Conservation (phyloP, 2,113 vertebrate genomes). For the Irena cyanogastra region DNA sequence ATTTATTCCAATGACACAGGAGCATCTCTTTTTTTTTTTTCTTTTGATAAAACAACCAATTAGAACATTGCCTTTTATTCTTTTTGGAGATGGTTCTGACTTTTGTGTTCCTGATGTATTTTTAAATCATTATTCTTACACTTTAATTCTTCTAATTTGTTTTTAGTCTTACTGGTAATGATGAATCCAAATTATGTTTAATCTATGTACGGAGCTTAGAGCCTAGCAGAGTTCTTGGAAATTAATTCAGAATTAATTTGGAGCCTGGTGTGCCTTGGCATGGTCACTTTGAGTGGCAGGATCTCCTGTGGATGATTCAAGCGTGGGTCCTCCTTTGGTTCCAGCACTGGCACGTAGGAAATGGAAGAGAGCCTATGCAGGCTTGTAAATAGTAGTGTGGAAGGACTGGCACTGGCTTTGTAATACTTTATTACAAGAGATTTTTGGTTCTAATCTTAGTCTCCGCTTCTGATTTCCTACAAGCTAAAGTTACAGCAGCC, state of each 20-base stretch:
- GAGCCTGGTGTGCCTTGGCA: neutral
- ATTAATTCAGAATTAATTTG: neutral
- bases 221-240: neutral
- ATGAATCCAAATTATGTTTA: neutral
- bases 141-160: neutral
- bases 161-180: neutral
- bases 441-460: neutral
- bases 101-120: neutral
- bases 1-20: neutral
- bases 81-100: neutral
- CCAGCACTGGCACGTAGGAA: neutral
- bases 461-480: neutral
- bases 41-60: neutral
- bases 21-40: neutral
- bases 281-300: neutral
- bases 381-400: neutral
- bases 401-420: neutral
- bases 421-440: neutral
- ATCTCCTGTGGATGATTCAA: neutral
- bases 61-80: neutral
- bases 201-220: neutral
- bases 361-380: neutral
- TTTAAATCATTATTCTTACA: neutral
- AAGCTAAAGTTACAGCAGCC: neutral
- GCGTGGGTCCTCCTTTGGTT: neutral